Conservation (phyloP, 2,888 invertebrate species). For the Drosophila peninsularis region DNA sequence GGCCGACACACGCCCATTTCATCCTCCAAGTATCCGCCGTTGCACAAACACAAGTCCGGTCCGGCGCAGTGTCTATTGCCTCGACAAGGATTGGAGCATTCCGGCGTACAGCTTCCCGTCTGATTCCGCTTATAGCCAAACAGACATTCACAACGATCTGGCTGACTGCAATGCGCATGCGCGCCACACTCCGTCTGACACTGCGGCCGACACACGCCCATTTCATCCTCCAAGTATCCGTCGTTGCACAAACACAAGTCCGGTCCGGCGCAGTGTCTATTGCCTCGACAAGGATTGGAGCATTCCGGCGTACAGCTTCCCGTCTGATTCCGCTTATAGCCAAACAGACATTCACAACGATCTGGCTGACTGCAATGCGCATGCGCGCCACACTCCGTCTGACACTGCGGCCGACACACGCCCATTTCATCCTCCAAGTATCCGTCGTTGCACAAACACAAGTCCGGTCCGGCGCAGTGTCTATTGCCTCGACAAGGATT, state of each 20-base stretch:
- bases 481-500: conserved; percentile 1
- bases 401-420: conserved; percentile 23
- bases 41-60: conserved; percentile 6
- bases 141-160: neutral
- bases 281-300: neutral
- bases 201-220: conserved; percentile 11
- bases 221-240: neutral
- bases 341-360: conserved; percentile 10
- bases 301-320: conserved; percentile 22
- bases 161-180: neutral
- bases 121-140: conserved; percentile 4
- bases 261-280: conserved; percentile 25
- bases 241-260: neutral
- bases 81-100: neutral
- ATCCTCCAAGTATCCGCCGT: neutral
- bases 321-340: neutral
- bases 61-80: conserved; percentile 15
- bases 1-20: conserved; percentile 15
- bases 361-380: neutral
- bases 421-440: neutral
- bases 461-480: conserved; percentile 10
- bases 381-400: neutral
- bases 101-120: conserved; percentile 10
- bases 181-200: conserved; percentile 7
- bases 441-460: neutral